phyloP scores from a whole-genome alignment of 2,113 vertebrate genomes.

The Donacobius atricapilla region DNA sequence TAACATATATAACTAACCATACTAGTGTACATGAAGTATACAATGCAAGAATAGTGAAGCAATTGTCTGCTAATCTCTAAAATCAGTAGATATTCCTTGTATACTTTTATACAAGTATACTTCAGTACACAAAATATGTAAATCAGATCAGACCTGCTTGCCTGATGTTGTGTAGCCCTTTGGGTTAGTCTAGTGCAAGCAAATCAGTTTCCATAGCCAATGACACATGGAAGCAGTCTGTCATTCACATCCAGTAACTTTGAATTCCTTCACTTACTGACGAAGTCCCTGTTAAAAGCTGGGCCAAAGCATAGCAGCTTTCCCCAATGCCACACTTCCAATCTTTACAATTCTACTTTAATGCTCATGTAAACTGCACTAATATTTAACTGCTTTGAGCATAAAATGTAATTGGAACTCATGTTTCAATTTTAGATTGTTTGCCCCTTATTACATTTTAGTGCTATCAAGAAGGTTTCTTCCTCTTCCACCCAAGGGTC shows the following conservation, averaged over 20 bases:
- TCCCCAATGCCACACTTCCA: neutral
- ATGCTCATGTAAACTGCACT: neutral
- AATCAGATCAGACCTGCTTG: neutral
- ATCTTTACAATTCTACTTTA: neutral
- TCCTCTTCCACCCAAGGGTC: neutral
- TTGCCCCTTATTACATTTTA: neutral
- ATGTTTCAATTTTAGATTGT: constrained; percentile 4
- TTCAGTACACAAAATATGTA: neutral
- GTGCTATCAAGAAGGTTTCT: neutral
- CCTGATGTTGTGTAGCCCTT: neutral
- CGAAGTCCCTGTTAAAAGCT: neutral
- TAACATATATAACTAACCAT: neutral
- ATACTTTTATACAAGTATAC: neutral
- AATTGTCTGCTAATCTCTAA: neutral
- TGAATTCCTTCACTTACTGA: neutral
- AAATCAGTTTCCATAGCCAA: neutral
- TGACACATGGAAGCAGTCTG: neutral
- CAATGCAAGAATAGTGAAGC: neutral
- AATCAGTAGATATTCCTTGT: neutral
- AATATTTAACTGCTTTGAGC: constrained; percentile 35
- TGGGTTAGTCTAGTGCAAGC: neutral
- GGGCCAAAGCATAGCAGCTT: neutral
- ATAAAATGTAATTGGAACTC: constrained; percentile 32
- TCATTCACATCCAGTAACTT: neutral
- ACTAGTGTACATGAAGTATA: neutral